Evolutionary conservation across 2,888 invertebrate genomes (phyloP).

Genomic region (Drosophila atripex): DNA sequence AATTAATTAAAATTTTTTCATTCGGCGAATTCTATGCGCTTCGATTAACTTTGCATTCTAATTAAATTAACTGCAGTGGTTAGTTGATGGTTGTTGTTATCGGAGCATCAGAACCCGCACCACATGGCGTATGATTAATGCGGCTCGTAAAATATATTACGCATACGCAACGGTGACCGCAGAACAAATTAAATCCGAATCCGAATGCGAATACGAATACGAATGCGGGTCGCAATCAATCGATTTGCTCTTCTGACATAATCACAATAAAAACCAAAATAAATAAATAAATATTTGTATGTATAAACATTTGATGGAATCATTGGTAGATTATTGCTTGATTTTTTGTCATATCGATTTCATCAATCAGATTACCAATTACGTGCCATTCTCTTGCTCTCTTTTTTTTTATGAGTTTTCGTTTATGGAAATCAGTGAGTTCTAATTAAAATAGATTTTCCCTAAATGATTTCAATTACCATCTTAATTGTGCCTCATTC

Average conservation of each 20-base stretch:
- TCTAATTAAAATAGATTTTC: conserved; percentile 5
- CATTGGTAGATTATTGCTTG: conserved; percentile 4
- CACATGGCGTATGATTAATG: conserved; percentile 53
- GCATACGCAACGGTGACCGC: conserved; percentile 50
- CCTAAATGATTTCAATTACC: conserved; percentile 17
- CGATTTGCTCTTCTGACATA: conserved; percentile 14
- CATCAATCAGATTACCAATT: conserved; percentile 29
- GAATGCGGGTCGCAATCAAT: conserved; percentile 16
- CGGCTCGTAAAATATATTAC: conserved; percentile 37
- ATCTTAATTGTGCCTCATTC: background rate
- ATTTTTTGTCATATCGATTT: conserved; percentile 20
- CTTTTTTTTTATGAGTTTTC: no score
- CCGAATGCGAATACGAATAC: background rate
- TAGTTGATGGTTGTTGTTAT: background rate
- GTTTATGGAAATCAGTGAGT: background rate
- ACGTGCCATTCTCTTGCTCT: background rate
- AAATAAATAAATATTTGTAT: background rate
- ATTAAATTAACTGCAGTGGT: conserved; percentile 21
- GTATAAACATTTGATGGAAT: conserved; percentile 17
- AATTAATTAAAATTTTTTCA: conserved; percentile 2
- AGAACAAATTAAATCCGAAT: conserved; percentile 11
- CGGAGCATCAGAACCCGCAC: conserved; percentile 4
- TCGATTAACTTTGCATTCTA: conserved; percentile 16
- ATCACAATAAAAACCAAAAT: conserved; percentile 5
- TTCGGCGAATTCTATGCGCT: conserved; percentile 6